Evolutionary conservation across 2,113 vertebrate genomes (phyloP).

Genomic region (Sturnus vulgaris): DNA sequence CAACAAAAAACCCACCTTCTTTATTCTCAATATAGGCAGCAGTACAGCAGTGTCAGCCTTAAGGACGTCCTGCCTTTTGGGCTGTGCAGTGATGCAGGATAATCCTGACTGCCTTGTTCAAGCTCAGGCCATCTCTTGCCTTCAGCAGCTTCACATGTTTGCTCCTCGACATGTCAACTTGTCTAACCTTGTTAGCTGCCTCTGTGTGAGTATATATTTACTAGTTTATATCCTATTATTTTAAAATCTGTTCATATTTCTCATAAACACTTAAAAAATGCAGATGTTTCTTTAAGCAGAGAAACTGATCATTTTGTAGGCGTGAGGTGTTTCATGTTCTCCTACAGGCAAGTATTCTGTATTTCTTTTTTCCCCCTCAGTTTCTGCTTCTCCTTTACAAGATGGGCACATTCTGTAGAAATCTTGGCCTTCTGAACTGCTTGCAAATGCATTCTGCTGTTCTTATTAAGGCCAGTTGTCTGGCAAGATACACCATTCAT

Average conservation of each 20-base stretch:
- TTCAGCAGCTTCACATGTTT: conserved; percentile 98
- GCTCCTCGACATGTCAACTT: conserved; percentile 87
- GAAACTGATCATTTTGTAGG: neutral
- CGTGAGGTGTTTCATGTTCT: neutral
- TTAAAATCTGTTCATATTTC: neutral
- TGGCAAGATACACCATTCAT: neutral
- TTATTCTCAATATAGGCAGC: conserved; percentile 67
- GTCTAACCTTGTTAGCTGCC: conserved; percentile 82
- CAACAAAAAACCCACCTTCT: neutral
- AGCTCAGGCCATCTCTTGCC: conserved; percentile 86
- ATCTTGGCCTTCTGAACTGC: neutral
- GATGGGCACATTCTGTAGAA: neutral
- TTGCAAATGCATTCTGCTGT: neutral
- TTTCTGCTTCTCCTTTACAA: neutral
- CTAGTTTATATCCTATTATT: neutral
- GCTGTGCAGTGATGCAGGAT: conserved; percentile 87
- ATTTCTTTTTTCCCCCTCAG: neutral
- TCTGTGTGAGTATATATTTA: conserved; percentile 85
- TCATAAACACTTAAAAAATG: neutral
- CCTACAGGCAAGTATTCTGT: neutral
- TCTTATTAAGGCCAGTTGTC: neutral
- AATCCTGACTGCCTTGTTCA: conserved; percentile 86
- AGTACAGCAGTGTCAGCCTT: conserved; percentile 70
- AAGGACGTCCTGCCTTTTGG: conserved; percentile 83
- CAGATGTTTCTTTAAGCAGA: neutral